Conservation (phyloP, 1,140 invertebrate genomes). For the Diorhabda elongata region DNA sequence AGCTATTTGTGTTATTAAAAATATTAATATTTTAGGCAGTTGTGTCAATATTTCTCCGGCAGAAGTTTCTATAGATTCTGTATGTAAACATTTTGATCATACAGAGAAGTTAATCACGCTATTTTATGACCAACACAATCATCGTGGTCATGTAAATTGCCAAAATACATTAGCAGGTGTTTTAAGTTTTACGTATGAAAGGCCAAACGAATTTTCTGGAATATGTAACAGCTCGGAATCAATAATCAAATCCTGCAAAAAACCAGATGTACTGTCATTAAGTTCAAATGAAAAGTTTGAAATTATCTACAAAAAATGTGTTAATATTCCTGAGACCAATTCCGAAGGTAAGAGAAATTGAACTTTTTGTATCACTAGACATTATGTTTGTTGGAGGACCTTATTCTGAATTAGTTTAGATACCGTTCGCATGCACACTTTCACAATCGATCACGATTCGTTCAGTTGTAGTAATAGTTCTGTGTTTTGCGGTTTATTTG, state of each 20-base stretch:
- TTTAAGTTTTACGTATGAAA: not conserved
- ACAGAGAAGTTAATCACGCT: not conserved
- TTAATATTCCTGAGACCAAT: constrained; percentile 78
- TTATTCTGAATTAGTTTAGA: too few relatives aligned
- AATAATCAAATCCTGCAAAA: not conserved
- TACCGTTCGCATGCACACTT: too few relatives aligned
- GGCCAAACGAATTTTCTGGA: not conserved
- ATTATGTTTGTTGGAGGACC: too few relatives aligned
- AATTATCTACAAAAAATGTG: constrained; percentile 87
- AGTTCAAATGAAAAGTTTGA: constrained; percentile 92
- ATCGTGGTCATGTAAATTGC: not conserved
- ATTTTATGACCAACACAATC: not conserved
- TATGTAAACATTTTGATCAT: too few relatives aligned
- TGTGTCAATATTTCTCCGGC: too few relatives aligned
- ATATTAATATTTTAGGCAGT: too few relatives aligned
- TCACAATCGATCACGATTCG: too few relatives aligned
- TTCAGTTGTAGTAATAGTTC: too few relatives aligned
- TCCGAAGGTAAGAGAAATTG: constrained; percentile 63
- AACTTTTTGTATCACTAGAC: not conserved
- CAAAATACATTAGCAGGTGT: not conserved
- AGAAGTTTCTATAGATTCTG: too few relatives aligned
- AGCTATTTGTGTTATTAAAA: too few relatives aligned
- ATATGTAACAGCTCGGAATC: not conserved
- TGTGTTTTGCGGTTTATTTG: too few relatives aligned
- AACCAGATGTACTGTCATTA: not conserved